Conservation (phyloP, 1,140 invertebrate species). For the Meloidogyne exigua region DNA sequence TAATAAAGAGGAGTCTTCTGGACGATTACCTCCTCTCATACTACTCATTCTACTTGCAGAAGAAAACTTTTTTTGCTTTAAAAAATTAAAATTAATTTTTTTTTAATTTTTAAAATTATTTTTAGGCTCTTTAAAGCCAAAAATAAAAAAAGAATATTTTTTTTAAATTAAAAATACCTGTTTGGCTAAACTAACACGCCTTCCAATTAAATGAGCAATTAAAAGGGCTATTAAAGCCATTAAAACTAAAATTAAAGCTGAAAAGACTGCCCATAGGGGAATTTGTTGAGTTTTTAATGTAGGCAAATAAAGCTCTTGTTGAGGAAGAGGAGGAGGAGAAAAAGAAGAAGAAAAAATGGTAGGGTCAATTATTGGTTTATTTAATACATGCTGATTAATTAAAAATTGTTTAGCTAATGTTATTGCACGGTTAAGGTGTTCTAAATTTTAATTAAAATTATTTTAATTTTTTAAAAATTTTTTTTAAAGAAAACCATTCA, state of each 20-base stretch:
- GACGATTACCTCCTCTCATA: background rate
- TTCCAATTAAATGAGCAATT: conserved; percentile 14
- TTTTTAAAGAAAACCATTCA: conserved; percentile 6
- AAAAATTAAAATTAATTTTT: background rate
- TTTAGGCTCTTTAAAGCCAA: no score
- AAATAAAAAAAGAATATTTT: no score
- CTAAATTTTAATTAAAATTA: background rate
- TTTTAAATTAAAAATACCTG: background rate
- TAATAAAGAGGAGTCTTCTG: background rate
- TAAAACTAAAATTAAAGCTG: conserved; percentile 8
- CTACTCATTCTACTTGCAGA: conserved; percentile 3
- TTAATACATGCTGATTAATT: no score
- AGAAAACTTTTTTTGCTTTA: background rate
- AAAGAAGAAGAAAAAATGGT: no score
- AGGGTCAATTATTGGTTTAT: no score
- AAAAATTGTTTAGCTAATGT: no score
- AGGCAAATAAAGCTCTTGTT: no score
- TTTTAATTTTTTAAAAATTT: background rate
- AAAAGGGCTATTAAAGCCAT: conserved; percentile 13
- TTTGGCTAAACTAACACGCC: background rate
- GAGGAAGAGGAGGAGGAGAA: no score
- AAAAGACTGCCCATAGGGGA: conserved; percentile 25
- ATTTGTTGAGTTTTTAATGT: conserved; percentile 8
- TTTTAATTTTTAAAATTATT: background rate
- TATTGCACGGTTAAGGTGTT: no score